Evolutionary conservation across 1,140 invertebrate species (phyloP).

Genomic region (Oreohelix idahoensis): DNA sequence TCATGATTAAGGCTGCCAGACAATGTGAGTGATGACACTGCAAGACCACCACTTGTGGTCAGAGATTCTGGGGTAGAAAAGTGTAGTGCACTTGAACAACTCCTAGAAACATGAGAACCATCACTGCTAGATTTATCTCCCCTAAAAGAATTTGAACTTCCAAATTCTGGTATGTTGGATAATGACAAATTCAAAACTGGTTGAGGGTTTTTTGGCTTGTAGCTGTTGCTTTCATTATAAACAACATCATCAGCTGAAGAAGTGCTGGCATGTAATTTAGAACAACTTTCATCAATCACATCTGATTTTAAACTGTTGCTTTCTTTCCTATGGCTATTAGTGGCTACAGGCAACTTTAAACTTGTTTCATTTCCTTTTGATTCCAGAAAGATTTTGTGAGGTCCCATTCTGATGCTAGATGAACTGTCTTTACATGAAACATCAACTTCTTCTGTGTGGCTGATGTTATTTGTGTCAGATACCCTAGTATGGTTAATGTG

Average conservation of each 20-base stretch:
- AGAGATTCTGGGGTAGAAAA: background rate
- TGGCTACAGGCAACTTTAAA: background rate
- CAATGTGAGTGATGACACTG: background rate
- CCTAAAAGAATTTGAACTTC: background rate
- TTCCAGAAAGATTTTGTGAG: background rate
- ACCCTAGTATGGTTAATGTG: background rate
- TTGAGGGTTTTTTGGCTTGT: constrained; percentile 11
- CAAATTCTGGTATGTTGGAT: background rate
- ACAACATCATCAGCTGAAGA: background rate
- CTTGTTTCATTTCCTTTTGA: background rate
- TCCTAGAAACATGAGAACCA: background rate
- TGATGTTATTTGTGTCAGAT: background rate
- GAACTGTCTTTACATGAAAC: background rate
- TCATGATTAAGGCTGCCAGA: background rate
- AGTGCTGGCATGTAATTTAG: too few relatives aligned
- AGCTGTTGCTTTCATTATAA: constrained; percentile 20
- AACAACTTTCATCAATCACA: background rate
- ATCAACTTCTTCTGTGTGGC: background rate
- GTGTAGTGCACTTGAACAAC: background rate
- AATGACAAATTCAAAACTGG: background rate
- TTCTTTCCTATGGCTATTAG: background rate
- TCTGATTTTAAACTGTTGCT: background rate
- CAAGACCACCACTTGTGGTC: too few relatives aligned
- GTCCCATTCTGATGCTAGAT: background rate
- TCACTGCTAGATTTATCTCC: background rate